Evolutionary conservation across 1,140 invertebrate species (phyloP), one percentile per base, ranked within the genome.

Genomic region (Solenopsis fugax): DNA sequence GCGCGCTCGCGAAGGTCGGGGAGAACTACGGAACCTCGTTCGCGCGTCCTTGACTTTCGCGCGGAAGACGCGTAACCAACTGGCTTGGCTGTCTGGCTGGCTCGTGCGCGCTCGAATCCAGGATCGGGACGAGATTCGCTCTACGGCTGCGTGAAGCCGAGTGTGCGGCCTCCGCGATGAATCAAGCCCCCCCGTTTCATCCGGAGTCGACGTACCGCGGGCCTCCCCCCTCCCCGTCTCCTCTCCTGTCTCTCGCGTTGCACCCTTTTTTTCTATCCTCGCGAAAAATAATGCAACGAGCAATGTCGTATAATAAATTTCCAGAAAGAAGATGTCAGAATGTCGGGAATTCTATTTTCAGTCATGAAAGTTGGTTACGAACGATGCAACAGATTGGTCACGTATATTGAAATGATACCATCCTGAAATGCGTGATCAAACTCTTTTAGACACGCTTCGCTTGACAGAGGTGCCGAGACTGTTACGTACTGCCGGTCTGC

Each of bases 111-210:
- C 77, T 87, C 86, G 76, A 48, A 86, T 90, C 86, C 89, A 90
- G 90, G 87, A 90, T 89, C 90, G 75, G 73, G 89, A 87, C 88
- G 90, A 91, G 73, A 90, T 90, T 87, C 87, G 85, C 89, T 87
- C 90, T 81, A 90, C 91, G 93, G 81, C 91, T 93, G 91, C 91
- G 86, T 89, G 75, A 89, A 91, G 86, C 92, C 87, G 90, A 93
- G 91, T 93, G 77, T 73, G 54, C 85, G 48, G 82, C 86, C 69
- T 80, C 82, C 54, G 37, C 87, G 93, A 88, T 93, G 92, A 93
- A 93, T 92, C 92, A 92, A 91, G 89, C 91, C 91, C 91, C 92
- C 87, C 91, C 85, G 13, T 48, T 75, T 75, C 71, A 65, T 65
- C 56, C 29, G 76, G 54, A 90, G 89, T 87, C 88, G 89, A 90